Conservation (phyloP, 2,888 invertebrate genomes). For the Leucoma salicis region DNA sequence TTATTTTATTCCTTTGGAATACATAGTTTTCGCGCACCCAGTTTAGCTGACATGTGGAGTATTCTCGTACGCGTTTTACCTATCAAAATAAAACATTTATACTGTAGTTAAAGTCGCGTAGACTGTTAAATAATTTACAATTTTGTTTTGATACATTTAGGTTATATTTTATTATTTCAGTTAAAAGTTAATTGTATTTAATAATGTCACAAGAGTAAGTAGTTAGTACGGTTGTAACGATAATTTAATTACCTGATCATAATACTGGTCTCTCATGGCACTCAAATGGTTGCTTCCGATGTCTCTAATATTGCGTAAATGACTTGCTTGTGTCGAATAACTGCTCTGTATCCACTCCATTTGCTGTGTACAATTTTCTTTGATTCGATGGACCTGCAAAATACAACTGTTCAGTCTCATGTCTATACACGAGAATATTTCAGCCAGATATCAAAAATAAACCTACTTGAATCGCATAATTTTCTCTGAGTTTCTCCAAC, state of each 20-base stretch:
- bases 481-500: conserved; percentile 93
- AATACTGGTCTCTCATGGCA: conserved; percentile 94
- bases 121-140: too few relatives aligned
- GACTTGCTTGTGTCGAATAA: conserved; percentile 93
- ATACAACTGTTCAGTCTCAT: conserved; percentile 2
- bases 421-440: neutral
- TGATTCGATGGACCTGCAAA: conserved; percentile 90
- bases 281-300: conserved; percentile 95
- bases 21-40: conserved; percentile 98
- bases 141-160: too few relatives aligned
- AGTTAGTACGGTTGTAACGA: conserved; percentile 2
- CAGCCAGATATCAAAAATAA: neutral
- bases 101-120: too few relatives aligned
- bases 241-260: conserved; percentile 88
- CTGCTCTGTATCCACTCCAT: conserved; percentile 97
- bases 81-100: conserved; percentile 54
- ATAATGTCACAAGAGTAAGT: neutral
- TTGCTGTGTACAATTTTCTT: conserved; percentile 96
- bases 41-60: conserved; percentile 94
- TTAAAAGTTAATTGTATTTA: conserved; percentile 1
- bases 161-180: neutral
- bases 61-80: conserved; percentile 95
- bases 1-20: conserved; percentile 95
- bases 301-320: conserved; percentile 93
- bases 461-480: conserved; percentile 93